phyloP scores from a whole-genome alignment of 1,140 invertebrate genomes.

The Diachasma alloeum region DNA sequence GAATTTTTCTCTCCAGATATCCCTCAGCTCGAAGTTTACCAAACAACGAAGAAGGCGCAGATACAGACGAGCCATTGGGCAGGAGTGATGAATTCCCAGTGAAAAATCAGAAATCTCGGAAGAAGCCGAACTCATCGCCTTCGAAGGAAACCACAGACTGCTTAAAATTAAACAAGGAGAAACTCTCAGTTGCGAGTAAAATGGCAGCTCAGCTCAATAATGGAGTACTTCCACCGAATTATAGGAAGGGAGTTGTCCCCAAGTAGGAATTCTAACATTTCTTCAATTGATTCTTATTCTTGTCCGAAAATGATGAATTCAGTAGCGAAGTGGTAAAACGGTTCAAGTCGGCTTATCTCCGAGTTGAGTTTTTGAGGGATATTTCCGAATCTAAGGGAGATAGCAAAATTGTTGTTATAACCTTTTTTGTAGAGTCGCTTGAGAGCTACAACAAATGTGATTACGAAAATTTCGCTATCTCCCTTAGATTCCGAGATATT shows the following conservation, averaged over 20 bases:
- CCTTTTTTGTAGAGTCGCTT: too few relatives aligned
- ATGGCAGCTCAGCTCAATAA: conserved; percentile 42
- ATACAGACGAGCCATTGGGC: neutral
- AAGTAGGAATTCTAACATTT: conserved; percentile 48
- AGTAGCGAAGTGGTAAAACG: too few relatives aligned
- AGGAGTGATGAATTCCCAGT: neutral
- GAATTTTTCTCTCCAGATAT: conserved; percentile 19
- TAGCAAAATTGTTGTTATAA: too few relatives aligned
- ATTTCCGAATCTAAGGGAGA: too few relatives aligned
- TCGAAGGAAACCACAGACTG: conserved; percentile 34
- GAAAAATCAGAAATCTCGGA: neutral
- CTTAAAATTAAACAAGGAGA: conserved; percentile 43
- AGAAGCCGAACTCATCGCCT: conserved; percentile 9
- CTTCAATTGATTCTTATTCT: too few relatives aligned
- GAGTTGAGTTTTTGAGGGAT: too few relatives aligned
- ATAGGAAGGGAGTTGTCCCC: conserved; percentile 60
- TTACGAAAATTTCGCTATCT: too few relatives aligned
- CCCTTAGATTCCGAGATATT: too few relatives aligned
- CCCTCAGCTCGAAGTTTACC: conserved; percentile 21
- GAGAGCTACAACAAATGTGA: too few relatives aligned
- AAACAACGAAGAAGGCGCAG: neutral
- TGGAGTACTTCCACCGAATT: conserved; percentile 42
- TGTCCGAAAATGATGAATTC: too few relatives aligned
- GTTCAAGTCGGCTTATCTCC: too few relatives aligned
- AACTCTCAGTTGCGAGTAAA: conserved; percentile 41